These are phyloP conservation scores for Speoplatyrhinus poulsoni DNA, from an alignment of 2,113 vertebrate species.

Conservation along the genomic window DNA sequence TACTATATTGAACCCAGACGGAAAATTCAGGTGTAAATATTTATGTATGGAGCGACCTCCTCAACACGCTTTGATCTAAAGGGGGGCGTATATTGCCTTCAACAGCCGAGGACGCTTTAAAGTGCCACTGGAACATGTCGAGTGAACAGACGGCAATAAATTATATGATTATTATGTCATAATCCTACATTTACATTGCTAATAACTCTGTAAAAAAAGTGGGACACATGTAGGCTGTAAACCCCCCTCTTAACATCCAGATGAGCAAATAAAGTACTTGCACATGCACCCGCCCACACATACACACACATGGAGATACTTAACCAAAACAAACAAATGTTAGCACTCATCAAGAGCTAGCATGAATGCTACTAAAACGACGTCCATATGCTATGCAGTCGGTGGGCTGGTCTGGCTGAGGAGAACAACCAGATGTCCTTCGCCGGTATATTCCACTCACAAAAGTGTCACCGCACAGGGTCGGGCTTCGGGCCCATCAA, in stretches of 20 bases:
- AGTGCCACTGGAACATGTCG: conserved; percentile 13
- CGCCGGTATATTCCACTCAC: conserved; percentile 48
- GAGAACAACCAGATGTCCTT: conserved; percentile 39
- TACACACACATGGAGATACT: neutral
- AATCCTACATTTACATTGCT: conserved; percentile 56
- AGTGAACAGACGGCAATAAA: conserved; percentile 37
- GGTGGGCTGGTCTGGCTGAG: conserved; percentile 11
- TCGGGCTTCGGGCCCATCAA: conserved; percentile 37
- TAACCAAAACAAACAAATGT: neutral
- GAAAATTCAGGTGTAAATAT: neutral
- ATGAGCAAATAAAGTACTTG: neutral
- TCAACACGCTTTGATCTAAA: conserved; percentile 1
- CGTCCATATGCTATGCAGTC: conserved; percentile 3
- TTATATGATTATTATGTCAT: conserved; percentile 41
- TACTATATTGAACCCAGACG: too few relatives aligned
- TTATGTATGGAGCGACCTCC: neutral
- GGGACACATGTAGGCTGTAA: conserved; percentile 44
- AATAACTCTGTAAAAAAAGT: conserved; percentile 43
- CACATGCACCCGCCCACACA: neutral
- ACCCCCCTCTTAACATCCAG: conserved; percentile 24
- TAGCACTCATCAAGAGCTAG: neutral
- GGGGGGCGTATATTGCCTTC: neutral
- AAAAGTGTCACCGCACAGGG: conserved; percentile 32
- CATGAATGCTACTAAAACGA: conserved; percentile 6
- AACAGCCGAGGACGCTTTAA: conserved; percentile 17